Evolutionary conservation across 2,888 invertebrate genomes (phyloP), one percentile per base, ranked within the genome.

Genomic region (Deroplatys truncata): DNA sequence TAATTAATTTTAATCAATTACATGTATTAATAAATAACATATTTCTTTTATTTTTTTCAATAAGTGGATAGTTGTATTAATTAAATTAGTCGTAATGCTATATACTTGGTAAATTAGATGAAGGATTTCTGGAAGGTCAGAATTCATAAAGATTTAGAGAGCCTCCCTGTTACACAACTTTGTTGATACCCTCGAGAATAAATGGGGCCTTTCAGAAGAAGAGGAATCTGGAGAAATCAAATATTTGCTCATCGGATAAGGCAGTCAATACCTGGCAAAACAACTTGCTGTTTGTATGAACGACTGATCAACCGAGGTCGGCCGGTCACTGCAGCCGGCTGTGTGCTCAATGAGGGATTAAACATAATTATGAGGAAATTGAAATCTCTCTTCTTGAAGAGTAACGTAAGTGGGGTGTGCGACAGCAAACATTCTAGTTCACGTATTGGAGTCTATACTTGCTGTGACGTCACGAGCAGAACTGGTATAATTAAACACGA

Each of bases 241-340:
- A 88, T 82, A 88, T 88, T 88, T 88, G 83, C 72, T 13, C 56
- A 16, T 4, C 31, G 87, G 82, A 88, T 88, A 88, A 88, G 31
- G 87, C 56, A 72, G 43, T 35, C 87, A 88, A 82, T 88, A 88
- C 82, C 87, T 88, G 87, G 13, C 82, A 88, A 72, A 88, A 88
- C 87, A 82, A 82, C 87, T 82, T 28, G 5, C 25, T 72, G 20
- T 72, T 25, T 72, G 56, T 72, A 72, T 72, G 56, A 72, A 20
- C 56, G 56, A 20, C 20, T 72, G 56, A 72, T 20, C 56, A 20
- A 72, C 16, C 56, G 56, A 72, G 56, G 56, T 25, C 56, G 20
- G 56, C 25, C 56, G 56, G 56, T 20, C 56, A 72, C 16, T 16
- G 56, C 16, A 16, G 56, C 2, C 16, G 56, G 5, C 56, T 16